Evolutionary conservation across 2,797 vertebrate species (phyloP), one percentile per base, ranked within the genome.

Genomic region (Echiichthys vipera): DNA sequence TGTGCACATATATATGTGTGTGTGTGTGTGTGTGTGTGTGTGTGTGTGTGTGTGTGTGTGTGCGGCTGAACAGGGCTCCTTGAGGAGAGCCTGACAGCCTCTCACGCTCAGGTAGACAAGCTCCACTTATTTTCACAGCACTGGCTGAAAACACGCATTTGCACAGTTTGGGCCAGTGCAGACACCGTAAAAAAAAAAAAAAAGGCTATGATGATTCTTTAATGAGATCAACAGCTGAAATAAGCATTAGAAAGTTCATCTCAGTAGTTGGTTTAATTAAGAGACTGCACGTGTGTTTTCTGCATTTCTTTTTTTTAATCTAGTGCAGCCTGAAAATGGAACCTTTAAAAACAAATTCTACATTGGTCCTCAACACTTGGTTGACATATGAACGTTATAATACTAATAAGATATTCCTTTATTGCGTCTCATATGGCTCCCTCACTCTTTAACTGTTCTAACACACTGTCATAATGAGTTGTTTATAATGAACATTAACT

Each of bases 51-150:
- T 47, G 68, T 56, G 62, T 61, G 74, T 50, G 73, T 57, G 55
- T 69, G 62, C 2, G 3, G 18, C 27, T 87, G 75, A 88, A 87
- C 84, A 30, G 79, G 65, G 69, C 80, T 88, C 72, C 78, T 83
- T 83, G 67, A 86, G 71, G 47, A 79, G 83, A 81, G 61, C 65
- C 71, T 64, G 78, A 73, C 80, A 82, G 81, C 81, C 64, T 91
- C 84, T 90, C 84, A 89, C 82, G 77, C 87, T 85, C 73, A 80
- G 72, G 83, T 80, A 84, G 78, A 91, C 84, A 89, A 85, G 81
- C 85, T 80, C 53, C 74, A 70, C 81, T 90, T 88, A 74, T 91
- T 87, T 88, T 65, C 71, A 73, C 53, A 17, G 58, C 51, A 6
- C 47, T 42, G 53, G 10, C 55, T 71, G 20, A 83, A 83, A 78